These are phyloP conservation scores for Argyrosomus japonicus DNA, from an alignment of 2,113 vertebrate species.

Conservation along the genomic window DNA sequence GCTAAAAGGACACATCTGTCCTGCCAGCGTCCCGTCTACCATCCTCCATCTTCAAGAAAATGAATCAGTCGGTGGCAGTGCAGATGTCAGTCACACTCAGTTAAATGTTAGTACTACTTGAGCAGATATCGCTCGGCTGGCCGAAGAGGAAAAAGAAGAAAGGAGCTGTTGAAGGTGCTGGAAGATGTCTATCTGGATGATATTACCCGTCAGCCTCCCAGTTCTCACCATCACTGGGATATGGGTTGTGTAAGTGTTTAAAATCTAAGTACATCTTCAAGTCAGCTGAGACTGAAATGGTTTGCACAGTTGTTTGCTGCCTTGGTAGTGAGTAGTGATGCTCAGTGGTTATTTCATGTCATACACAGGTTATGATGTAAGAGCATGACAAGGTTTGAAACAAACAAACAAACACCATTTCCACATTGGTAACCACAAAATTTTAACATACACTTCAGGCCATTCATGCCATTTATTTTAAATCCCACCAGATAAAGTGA, in stretches of 20 bases:
- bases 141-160: conserved; percentile 81
- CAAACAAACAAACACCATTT: too few relatives aligned
- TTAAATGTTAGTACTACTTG: conserved; percentile 82
- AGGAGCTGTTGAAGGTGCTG: conserved; percentile 55
- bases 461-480: not conserved
- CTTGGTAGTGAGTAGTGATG: not conserved
- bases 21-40: conserved; percentile 29
- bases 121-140: conserved; percentile 78
- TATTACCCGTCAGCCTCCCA: conserved; percentile 89
- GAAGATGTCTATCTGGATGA: conserved; percentile 88
- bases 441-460: not conserved
- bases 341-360: not conserved
- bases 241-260: conserved; percentile 91
- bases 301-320: not conserved
- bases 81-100: conserved; percentile 62
- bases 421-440: not conserved
- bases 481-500: not conserved
- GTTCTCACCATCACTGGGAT: conserved; percentile 92
- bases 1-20: conserved; percentile 53
- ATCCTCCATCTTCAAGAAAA: conserved; percentile 41
- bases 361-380: not conserved
- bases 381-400: not conserved
- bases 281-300: not conserved
- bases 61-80: conserved; percentile 47
- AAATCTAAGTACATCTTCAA: not conserved